Evolutionary conservation across 2,797 vertebrate species (phyloP).

Genomic region (Lacerta agilis): DNA sequence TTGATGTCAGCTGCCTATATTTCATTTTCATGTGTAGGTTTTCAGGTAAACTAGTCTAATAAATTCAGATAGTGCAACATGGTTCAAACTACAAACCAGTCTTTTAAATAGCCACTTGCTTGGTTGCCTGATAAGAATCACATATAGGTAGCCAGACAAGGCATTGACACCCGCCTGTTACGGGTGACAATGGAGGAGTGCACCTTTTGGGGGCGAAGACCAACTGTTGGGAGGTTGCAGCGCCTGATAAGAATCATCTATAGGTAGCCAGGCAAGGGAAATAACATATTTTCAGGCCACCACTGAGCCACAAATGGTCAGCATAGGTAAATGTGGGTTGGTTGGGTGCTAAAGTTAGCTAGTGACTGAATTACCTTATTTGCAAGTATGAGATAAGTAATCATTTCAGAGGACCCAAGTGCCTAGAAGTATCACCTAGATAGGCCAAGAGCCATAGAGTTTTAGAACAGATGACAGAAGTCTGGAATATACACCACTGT

Average conservation of each 20-base stretch:
- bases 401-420: not conserved
- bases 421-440: not conserved
- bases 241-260: not conserved
- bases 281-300: not conserved
- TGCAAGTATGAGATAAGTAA: not conserved
- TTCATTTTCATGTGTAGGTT: not conserved
- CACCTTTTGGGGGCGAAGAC: too few species aligned
- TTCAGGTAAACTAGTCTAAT: not conserved
- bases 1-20: not conserved
- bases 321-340: not conserved
- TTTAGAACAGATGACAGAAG: not conserved
- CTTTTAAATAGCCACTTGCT: not conserved
- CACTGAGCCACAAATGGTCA: not conserved
- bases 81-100: not conserved
- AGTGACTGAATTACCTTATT: not conserved
- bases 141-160: not conserved
- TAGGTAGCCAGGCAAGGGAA: not conserved
- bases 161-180: too few species aligned
- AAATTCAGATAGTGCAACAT: not conserved
- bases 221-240: too few species aligned
- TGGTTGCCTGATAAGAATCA: not conserved
- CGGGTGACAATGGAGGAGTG: too few species aligned
- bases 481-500: not conserved
- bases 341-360: not conserved
- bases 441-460: not conserved